Base-by-base conservation (phyloP, 1,140 invertebrate genomes). In the Euschistus heros region DNA sequence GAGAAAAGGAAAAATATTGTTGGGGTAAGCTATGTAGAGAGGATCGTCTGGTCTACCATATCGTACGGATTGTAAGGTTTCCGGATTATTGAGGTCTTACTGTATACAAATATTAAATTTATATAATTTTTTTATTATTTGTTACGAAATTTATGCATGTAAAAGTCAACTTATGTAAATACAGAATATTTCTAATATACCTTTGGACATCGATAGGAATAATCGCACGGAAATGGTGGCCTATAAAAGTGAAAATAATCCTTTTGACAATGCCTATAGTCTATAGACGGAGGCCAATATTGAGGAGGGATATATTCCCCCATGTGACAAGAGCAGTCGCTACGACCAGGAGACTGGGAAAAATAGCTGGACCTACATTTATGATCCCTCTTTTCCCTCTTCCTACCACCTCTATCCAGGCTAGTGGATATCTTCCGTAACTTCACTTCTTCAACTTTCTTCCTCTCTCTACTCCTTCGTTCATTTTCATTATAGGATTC, bases 241-340 rank as follows among this genome's bases (percentile, higher is more conserved):
- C 54, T 65, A 24, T 22, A 60, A 42, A 44, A 59, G 37, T 65
- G 54, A 27, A 60, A 60, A 24, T 60, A 65, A 17, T 59, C 64
- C 6, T 65, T 24, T 4, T 59, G 54, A 37, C 30, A 60, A 37
- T 61, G 60, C 22, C 59, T 61, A 59, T 17, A 47, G 64, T 46
- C 26, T 18, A 59, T 37, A 15, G 57, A 27, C n/a, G 59, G 42
- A 26, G 37, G 65, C 26, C 30, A 37, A 44, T 33, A 37, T 17
- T 22, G 59, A 2, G 63, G 65, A 17, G 65, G 47, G 4, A 13
- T 57, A 33, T 50, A 30, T 5, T 46, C 13, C 13, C n/a, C n/a
- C 10, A 18, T 10, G 33, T 47, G 15, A n/a, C 64, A 47, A 20
- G 42, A 44, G 20, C 62, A 27, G 42, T 47, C 62, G 0, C n/a